Base-by-base conservation (phyloP, 2,888 invertebrate species). In the Mylabris sibirica region DNA sequence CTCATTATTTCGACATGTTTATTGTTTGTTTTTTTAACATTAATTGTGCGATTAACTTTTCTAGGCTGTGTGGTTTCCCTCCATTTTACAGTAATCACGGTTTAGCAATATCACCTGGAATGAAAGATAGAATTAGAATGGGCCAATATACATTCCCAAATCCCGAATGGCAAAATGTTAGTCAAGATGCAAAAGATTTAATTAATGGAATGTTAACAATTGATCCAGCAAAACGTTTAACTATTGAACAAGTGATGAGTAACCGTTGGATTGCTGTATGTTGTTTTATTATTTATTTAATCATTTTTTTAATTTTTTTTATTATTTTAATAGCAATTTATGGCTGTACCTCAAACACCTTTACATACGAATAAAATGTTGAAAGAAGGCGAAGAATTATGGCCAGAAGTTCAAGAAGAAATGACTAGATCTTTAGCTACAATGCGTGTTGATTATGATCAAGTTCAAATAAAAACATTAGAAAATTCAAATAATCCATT, bases 81-180 rank as follows among this genome's bases (percentile, higher is more conserved):
- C 99, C 99, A 0, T 99, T 99, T 87, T 99, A 98, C 86, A 98
- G 98, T 81, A 97, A 97, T 85, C 96, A 98, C 80, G 99, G 99
- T 0, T 88, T 97, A 64, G 97, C 99, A 44, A 99, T 99, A 84
- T 98, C 98, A 0, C 99, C 99, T 0, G 99, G 99, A 5, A 99
- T 99, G 99, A 99, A 99, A 84, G 97, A 94, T 84, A 89, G 97
- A 71, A 98, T 98, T 79, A 90, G 98, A 76, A 90, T 96, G 62
- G 99, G 99, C 0, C 97, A 99, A 84, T 99, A 98, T 84, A 97
- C 97, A 79, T 99, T 99, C 83, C 98, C 99, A 0, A 92, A 93
- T 81, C 96, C 97, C 0, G 98, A 98, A 82, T 98, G 98, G 98
- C 92, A 93, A 67, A 92, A 95, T 82, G 98, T 99, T 0, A 97